phyloP scores from a whole-genome alignment of 2,888 invertebrate genomes.

The Anagyrus pseudococci region DNA sequence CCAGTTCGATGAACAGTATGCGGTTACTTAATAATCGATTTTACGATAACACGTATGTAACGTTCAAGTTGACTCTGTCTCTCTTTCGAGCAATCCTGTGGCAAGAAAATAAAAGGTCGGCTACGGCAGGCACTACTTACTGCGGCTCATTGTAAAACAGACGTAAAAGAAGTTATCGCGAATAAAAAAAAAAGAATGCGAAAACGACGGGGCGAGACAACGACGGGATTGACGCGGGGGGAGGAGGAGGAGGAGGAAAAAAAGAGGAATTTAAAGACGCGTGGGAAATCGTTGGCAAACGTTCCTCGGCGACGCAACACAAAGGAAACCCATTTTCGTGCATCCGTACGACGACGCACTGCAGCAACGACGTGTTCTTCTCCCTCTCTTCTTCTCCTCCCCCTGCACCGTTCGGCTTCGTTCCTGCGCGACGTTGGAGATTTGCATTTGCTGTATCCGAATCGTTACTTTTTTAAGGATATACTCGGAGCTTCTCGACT shows the following conservation, averaged over 20 bases:
- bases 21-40: not conserved
- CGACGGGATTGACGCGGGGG: not conserved
- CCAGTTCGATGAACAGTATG: too few species aligned
- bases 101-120: not conserved
- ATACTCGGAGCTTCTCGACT: too few species aligned
- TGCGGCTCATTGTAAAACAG: constrained; percentile 13
- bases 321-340: constrained; percentile 28
- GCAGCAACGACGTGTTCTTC: not conserved
- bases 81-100: too few species aligned
- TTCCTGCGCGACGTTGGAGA: not conserved
- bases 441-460: not conserved
- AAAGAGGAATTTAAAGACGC: constrained; percentile 16
- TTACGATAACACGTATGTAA: not conserved
- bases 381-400: constrained; percentile 1
- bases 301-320: constrained; percentile 12
- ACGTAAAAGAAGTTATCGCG: constrained; percentile 13
- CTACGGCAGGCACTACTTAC: constrained; percentile 12
- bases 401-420: not conserved
- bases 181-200: constrained; percentile 11
- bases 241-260: not conserved
- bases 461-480: not conserved
- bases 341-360: constrained; percentile 10
- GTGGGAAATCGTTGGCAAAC: constrained; percentile 29
- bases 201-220: not conserved
- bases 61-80: too few species aligned